These are phyloP conservation scores for Polyergus mexicanus DNA, from an alignment of 1,140 invertebrate species.

Conservation along the genomic window DNA sequence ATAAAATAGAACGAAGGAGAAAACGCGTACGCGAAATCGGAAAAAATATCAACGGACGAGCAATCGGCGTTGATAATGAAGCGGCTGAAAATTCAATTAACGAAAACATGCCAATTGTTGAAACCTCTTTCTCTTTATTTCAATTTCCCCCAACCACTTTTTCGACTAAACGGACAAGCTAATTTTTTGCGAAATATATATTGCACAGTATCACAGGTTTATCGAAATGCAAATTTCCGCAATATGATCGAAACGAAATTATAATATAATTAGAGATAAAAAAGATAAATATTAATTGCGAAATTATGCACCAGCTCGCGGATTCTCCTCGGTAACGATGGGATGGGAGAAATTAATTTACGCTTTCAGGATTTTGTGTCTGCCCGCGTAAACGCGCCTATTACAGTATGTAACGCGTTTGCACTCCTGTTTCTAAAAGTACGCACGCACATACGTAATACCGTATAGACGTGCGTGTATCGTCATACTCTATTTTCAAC, in stretches of 20 bases:
- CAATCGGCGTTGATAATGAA: constrained; percentile 44
- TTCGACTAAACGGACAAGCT: constrained; percentile 56
- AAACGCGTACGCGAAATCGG: constrained; percentile 32
- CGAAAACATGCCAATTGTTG: constrained; percentile 56
- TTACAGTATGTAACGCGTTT: constrained; percentile 47
- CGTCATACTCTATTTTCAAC: constrained; percentile 36
- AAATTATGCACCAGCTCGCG: constrained; percentile 53
- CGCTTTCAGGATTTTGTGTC: constrained; percentile 52
- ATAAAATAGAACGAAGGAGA: constrained; percentile 40
- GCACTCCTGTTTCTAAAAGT: constrained; percentile 50
- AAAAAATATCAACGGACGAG: constrained; percentile 55
- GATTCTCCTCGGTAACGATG: constrained; percentile 37
- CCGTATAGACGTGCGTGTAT: background rate
- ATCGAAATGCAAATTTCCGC: constrained; percentile 47
- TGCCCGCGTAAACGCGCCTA: constrained; percentile 25
- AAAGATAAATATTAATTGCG: constrained; percentile 52
- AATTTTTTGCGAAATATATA: constrained; percentile 66
- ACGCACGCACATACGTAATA: background rate
- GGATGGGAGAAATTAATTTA: constrained; percentile 54
- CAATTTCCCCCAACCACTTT: constrained; percentile 32
- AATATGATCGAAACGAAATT: constrained; percentile 26
- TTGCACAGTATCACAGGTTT: constrained; percentile 40
- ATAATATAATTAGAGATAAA: constrained; percentile 50
- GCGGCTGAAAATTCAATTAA: constrained; percentile 59
- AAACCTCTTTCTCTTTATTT: constrained; percentile 34